Evolutionary conservation across 2,797 vertebrate species (phyloP), one percentile per base, ranked within the genome.

Genomic region (Galaxias olidus): DNA sequence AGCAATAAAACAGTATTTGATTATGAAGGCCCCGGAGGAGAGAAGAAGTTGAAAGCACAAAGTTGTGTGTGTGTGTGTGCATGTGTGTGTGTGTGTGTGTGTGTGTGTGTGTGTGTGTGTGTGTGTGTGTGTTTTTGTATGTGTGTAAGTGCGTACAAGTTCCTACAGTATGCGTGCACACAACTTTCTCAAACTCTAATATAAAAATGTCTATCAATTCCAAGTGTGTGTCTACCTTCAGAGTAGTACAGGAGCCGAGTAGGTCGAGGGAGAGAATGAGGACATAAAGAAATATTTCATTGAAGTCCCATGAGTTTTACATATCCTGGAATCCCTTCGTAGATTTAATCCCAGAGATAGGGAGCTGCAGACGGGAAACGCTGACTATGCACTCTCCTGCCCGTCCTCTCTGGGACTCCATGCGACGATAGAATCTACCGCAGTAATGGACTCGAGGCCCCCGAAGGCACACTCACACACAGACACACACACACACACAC

Each of bases 331-430:
- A 53, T 64, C 41, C 10, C 51, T 60, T 63, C 50, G 30, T 18
- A 4, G 10, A 44, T 67, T 17, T 73, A 75, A 78, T 84, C 70
- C 66, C 70, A 59, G 18, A 60, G 69, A 71, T 56, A 7, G 43
- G 49, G 59, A 64, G 57, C 42, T 30, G 30, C 6, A 15, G 17
- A 14, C 50, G 61, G 61, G 19, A 59, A 46, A 10, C 20, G 59
- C 79, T 82, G 74, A 75, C 69, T 63, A 13, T 12, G 20, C 30
- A 12, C 12, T 56, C 41, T 9, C 14, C 20, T 56, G 12, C 41
- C 43, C 0, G 59, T 19, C 17, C 72, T 60, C 74, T 42, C 15
- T 49, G n/a, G 65, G 59, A 48, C 13, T n/a, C 17, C 66, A n/a
- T 49, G 15, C 1, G 3, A 53, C 54, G 65, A 49, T 41, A 20